Evolutionary conservation across 2,797 vertebrate species (phyloP).

Genomic region (Delichon dasypus): DNA sequence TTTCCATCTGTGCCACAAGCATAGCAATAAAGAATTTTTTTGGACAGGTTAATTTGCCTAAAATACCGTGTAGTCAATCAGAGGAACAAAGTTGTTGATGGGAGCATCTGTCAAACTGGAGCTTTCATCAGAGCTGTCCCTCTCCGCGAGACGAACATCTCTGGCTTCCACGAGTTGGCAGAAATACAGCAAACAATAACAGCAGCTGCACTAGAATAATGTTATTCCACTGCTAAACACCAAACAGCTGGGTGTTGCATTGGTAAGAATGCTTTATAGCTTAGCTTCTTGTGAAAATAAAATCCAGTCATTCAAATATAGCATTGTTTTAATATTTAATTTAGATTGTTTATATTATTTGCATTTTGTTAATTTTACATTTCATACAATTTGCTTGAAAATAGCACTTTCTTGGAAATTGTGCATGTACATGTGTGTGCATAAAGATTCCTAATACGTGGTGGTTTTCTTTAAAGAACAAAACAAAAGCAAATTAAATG

Average conservation of each 20-base stretch:
- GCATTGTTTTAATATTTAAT: slow-evolving; percentile 64
- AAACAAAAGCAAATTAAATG: slow-evolving; percentile 51
- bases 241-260: slow-evolving; percentile 64
- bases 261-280: slow-evolving; percentile 26
- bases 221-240: slow-evolving; percentile 24
- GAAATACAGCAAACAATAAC: slow-evolving; percentile 46
- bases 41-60: slow-evolving; percentile 78
- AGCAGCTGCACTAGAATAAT: slow-evolving; percentile 67
- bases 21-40: slow-evolving; percentile 67
- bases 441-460: slow-evolving; percentile 54
- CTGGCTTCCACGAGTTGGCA: slow-evolving; percentile 55
- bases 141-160: slow-evolving; percentile 46
- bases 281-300: slow-evolving; percentile 61
- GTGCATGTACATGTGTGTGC: slow-evolving; percentile 30
- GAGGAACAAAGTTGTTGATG: slow-evolving; percentile 72
- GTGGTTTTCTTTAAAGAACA: slow-evolving; percentile 52
- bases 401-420: slow-evolving; percentile 51
- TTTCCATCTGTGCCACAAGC: slow-evolving; percentile 73
- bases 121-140: slow-evolving; percentile 59
- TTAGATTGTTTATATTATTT: slow-evolving; percentile 61
- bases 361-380: slow-evolving; percentile 67
- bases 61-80: slow-evolving; percentile 73
- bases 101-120: slow-evolving; percentile 66
- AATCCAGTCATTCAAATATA: slow-evolving; percentile 39
- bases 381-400: slow-evolving; percentile 65